Conservation (phyloP, 1,140 invertebrate species). For the Chlorops oryzae region DNA sequence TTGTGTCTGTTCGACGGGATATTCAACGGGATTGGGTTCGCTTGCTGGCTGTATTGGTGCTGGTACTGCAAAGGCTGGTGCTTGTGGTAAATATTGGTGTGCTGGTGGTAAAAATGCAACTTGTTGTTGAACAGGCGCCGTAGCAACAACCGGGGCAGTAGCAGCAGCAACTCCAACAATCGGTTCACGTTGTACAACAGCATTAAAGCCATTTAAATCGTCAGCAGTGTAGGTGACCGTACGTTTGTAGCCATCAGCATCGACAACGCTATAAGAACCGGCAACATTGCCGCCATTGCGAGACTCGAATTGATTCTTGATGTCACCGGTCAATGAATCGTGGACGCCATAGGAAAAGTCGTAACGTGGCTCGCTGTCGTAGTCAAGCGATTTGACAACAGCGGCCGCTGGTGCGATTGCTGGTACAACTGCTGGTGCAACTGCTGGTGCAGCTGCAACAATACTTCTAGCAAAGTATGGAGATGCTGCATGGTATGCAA, state of each 20-base stretch:
- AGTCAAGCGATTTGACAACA: slow-evolving; percentile 32
- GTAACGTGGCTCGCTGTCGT: slow-evolving; percentile 45
- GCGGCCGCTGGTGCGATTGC: slow-evolving; percentile 4
- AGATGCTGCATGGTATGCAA: slow-evolving; percentile 14
- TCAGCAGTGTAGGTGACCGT: slow-evolving; percentile 54
- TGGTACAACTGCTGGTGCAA: slow-evolving; percentile 6
- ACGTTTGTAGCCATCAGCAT: slow-evolving; percentile 54
- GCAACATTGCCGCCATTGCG: slow-evolving; percentile 52
- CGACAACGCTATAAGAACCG: slow-evolving; percentile 53
- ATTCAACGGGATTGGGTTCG: slow-evolving; percentile 9
- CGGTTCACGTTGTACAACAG: slow-evolving; percentile 50
- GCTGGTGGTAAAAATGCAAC: slow-evolving; percentile 21
- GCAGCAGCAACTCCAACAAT: slow-evolving; percentile 26
- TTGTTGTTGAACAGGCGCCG: slow-evolving; percentile 10
- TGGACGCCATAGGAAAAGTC: slow-evolving; percentile 52
- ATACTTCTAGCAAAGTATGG: not conserved
- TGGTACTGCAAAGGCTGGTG: slow-evolving; percentile 21
- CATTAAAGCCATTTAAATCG: slow-evolving; percentile 52
- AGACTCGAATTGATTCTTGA: slow-evolving; percentile 54
- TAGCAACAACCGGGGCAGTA: slow-evolving; percentile 19
- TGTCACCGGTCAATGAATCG: slow-evolving; percentile 54
- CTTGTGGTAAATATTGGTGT: slow-evolving; percentile 22
- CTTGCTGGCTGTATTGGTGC: slow-evolving; percentile 7
- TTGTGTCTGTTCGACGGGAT: slow-evolving; percentile 6
- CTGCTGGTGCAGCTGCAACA: slow-evolving; percentile 4